A percentile compares a stretch with the other conserved stretches of the same genome.
These are phyloP conservation scores for Hypomesus transpacificus DNA, from an alignment of 2,113 vertebrate genomes.

Conservation along the genomic window DNA sequence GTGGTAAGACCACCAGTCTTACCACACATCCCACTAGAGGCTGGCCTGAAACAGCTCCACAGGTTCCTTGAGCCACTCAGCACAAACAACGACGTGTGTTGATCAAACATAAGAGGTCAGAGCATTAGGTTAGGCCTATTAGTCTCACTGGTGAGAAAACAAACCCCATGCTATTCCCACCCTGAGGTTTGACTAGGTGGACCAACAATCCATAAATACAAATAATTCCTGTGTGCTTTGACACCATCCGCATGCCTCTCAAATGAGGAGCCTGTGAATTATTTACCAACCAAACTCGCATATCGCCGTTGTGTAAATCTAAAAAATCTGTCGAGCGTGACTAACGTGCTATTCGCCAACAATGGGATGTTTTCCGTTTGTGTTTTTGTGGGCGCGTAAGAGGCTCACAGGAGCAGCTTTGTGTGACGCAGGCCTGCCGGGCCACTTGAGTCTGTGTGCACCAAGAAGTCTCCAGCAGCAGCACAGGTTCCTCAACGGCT, in stretches of 20 bases:
- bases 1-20: too few relatives aligned
- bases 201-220: not conserved
- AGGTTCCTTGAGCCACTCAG: not conserved
- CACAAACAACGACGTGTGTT: not conserved
- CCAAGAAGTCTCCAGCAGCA: slow-evolving; percentile 12
- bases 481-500: slow-evolving; percentile 1
- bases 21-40: too few relatives aligned
- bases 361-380: slow-evolving; percentile 36
- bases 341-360: slow-evolving; percentile 38
- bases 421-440: slow-evolving; percentile 11
- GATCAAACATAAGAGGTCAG: not conserved
- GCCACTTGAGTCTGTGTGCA: slow-evolving; percentile 1
- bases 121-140: too few relatives aligned
- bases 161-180: slow-evolving; percentile 8
- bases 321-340: slow-evolving; percentile 46
- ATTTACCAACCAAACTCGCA: slow-evolving; percentile 36
- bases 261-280: not conserved
- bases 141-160: not conserved
- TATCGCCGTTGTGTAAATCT: slow-evolving; percentile 32
- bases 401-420: slow-evolving; percentile 36
- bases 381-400: slow-evolving; percentile 32
- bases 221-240: slow-evolving; percentile 3
- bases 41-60: too few relatives aligned
- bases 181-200: not conserved
- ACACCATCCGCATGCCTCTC: slow-evolving; percentile 19